Conservation (phyloP, 2,113 vertebrate genomes). For the Prochilodus magdalenae region DNA sequence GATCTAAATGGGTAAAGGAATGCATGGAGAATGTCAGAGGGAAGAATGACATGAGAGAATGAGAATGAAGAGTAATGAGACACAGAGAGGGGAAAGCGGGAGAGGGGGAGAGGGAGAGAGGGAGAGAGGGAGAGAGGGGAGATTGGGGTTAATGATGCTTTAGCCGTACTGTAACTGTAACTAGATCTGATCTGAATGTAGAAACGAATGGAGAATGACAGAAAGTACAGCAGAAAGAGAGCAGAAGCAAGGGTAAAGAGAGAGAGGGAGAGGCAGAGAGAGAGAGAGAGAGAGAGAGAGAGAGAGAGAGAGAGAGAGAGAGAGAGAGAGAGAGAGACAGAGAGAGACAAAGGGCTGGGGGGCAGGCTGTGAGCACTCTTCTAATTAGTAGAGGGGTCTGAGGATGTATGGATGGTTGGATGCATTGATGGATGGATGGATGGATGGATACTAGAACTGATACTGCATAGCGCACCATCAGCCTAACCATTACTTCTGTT, state of each 20-base stretch:
- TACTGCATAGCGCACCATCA: conserved; percentile 68
- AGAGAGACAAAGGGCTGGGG: conserved; percentile 50
- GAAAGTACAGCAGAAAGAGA: neutral
- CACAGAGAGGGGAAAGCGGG: too few species aligned
- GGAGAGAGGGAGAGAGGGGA: too few species aligned
- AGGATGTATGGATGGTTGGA: conserved; percentile 61
- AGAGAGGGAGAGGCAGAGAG: conserved; percentile 27
- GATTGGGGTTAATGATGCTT: too few species aligned
- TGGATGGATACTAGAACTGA: neutral
- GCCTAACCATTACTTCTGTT: neutral
- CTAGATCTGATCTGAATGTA: neutral
- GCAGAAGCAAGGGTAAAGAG: neutral
- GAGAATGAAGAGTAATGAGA: neutral
- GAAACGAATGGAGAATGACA: neutral
- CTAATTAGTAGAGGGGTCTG: conserved; percentile 73
- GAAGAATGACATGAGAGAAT: neutral
- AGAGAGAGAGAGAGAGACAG: conserved; percentile 53
- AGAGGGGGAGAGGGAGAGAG: too few species aligned
- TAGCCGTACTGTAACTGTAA: too few species aligned
- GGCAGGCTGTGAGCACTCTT: conserved; percentile 26
- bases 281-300: conserved; percentile 53
- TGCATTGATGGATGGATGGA: neutral
- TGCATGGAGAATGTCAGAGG: too few species aligned
- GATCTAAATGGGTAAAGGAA: too few species aligned
- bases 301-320: conserved; percentile 32